phyloP scores from a whole-genome alignment of 1,140 invertebrate species.

The Parapsyche elsis region DNA sequence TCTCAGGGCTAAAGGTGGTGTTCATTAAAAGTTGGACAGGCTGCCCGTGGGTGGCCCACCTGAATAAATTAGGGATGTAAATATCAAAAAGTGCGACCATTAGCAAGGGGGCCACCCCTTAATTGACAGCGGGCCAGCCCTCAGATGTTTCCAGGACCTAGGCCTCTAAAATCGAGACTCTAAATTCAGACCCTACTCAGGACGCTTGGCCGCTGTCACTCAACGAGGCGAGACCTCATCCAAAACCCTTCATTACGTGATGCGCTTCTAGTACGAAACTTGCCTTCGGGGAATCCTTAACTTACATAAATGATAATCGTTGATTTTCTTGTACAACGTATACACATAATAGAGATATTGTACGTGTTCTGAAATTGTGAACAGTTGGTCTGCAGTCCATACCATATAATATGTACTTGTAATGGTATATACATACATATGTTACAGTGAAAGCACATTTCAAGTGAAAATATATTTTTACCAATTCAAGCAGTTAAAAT shows the following conservation, averaged over 20 bases:
- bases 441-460: too few relatives aligned
- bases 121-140: constrained; percentile 38
- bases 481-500: too few relatives aligned
- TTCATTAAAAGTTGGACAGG: constrained; percentile 27
- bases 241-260: not conserved
- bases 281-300: too few relatives aligned
- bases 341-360: too few relatives aligned
- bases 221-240: not conserved
- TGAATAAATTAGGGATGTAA: constrained; percentile 45
- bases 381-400: too few relatives aligned
- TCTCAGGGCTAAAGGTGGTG: not conserved
- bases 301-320: too few relatives aligned
- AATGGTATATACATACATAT: too few relatives aligned
- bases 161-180: not conserved
- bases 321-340: too few relatives aligned
- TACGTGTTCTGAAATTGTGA: too few relatives aligned
- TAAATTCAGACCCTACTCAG: constrained; percentile 7
- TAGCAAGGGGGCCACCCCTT: constrained; percentile 14
- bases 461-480: too few relatives aligned
- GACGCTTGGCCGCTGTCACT: not conserved
- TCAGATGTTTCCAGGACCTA: not conserved
- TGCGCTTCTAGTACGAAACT: not conserved
- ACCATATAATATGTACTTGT: too few relatives aligned
- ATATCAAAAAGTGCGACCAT: constrained; percentile 42
- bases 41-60: not conserved